Percentiles rank a stretch among this genome's conserved stretches.
These are phyloP conservation scores for Climacteris rufus DNA, from an alignment of 2,113 vertebrate species.

Conservation along the genomic window DNA sequence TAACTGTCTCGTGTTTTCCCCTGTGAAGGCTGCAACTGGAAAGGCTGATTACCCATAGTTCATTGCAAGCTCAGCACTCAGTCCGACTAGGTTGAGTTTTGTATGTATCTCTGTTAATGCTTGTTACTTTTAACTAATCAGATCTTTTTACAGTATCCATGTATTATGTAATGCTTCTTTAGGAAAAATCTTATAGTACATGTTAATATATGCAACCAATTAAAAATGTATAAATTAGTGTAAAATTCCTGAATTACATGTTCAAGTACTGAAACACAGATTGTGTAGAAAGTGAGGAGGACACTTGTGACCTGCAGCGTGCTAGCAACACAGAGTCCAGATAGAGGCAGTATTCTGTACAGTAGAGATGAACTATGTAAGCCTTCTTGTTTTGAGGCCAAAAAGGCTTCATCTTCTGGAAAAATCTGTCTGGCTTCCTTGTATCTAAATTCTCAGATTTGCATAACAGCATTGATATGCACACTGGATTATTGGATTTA, in stretches of 20 bases:
- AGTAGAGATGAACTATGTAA: conserved; percentile 66
- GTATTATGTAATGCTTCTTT: conserved; percentile 87
- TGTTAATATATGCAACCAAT: conserved; percentile 87
- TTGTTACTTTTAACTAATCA: conserved; percentile 93
- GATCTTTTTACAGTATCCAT: conserved; percentile 90
- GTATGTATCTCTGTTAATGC: conserved; percentile 85
- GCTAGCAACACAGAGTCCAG: conserved; percentile 58
- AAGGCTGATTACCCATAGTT: conserved; percentile 76
- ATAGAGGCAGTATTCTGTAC: conserved; percentile 74
- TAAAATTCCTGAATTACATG: conserved; percentile 78
- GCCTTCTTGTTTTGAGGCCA: conserved; percentile 64
- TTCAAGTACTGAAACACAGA: conserved; percentile 75
- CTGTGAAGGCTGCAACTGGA: conserved; percentile 74
- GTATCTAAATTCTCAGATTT: conserved; percentile 68
- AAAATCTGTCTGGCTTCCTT: conserved; percentile 63
- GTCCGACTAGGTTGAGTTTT: conserved; percentile 78
- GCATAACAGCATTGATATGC: conserved; percentile 66
- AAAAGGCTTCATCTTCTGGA: conserved; percentile 66
- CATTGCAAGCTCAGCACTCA: conserved; percentile 75
- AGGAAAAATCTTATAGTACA: conserved; percentile 84
- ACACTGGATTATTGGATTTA: conserved; percentile 71
- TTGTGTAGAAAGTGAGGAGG: conserved; percentile 69
- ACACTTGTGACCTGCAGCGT: conserved; percentile 55
- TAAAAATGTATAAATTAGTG: conserved; percentile 86
- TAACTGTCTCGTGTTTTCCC: conserved; percentile 72